Evolutionary conservation across 1,140 invertebrate genomes (phyloP).

Genomic region (Fopius arisanus): DNA sequence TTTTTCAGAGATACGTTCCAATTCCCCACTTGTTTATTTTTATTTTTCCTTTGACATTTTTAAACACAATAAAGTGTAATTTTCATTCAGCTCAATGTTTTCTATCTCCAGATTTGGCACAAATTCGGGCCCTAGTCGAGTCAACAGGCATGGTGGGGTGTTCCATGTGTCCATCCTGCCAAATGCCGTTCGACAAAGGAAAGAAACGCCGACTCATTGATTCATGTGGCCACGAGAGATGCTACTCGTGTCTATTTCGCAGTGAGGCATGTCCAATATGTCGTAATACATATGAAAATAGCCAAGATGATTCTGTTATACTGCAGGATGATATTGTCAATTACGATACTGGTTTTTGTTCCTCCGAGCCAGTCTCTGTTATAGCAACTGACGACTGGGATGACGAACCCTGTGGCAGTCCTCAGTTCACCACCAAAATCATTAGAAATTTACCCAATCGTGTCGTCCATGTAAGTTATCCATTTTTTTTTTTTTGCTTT

Average conservation of each 20-base stretch:
- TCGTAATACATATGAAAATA: conserved; percentile 40
- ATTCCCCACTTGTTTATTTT: too few relatives aligned
- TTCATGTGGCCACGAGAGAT: conserved; percentile 91
- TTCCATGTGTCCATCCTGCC: conserved; percentile 80
- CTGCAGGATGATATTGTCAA: background rate
- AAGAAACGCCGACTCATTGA: conserved; percentile 93
- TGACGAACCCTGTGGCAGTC: conserved; percentile 60
- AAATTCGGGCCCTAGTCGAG: conserved; percentile 72
- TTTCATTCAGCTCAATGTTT: conserved; percentile 2
- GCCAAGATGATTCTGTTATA: conserved; percentile 19
- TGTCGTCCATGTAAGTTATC: conserved; percentile 45
- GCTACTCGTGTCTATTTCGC: conserved; percentile 92
- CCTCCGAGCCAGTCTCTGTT: conserved; percentile 42
- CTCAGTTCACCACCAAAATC: conserved; percentile 50
- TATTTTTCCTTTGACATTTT: conserved; percentile 36
- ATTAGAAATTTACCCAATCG: conserved; percentile 38
- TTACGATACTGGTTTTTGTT: conserved; percentile 33
- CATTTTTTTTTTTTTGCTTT: too few relatives aligned
- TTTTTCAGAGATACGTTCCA: too few relatives aligned
- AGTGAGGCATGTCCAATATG: conserved; percentile 92
- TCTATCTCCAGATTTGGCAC: conserved; percentile 74
- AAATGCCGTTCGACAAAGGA: conserved; percentile 94
- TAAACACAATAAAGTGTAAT: conserved; percentile 10
- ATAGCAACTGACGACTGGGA: conserved; percentile 51
- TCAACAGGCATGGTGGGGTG: conserved; percentile 70